Evolutionary conservation across 2,888 invertebrate genomes (phyloP).

Genomic region (Drosophila formosana): DNA sequence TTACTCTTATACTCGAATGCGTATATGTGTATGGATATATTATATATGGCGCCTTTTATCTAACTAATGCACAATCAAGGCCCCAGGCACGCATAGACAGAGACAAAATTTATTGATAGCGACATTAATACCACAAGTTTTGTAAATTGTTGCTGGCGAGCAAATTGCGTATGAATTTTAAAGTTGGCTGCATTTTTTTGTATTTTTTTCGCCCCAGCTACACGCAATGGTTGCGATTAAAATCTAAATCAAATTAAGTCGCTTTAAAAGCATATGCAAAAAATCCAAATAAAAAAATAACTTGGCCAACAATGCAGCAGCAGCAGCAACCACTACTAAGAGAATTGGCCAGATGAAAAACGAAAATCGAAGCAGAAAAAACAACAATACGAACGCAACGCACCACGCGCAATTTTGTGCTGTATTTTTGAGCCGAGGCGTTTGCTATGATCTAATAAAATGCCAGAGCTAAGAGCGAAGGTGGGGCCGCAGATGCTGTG

Average conservation of each 20-base stretch:
- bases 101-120: slow-evolving; percentile 77
- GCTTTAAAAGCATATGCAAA: slow-evolving; percentile 80
- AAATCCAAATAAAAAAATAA: slow-evolving; percentile 33
- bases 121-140: slow-evolving; percentile 73
- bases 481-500: slow-evolving; percentile 57
- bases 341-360: slow-evolving; percentile 39
- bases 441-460: slow-evolving; percentile 78
- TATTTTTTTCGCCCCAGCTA: slow-evolving; percentile 35
- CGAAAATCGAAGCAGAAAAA: not conserved
- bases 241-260: slow-evolving; percentile 81
- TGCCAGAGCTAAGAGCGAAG: slow-evolving; percentile 55
- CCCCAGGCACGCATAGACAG: slow-evolving; percentile 57
- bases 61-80: slow-evolving; percentile 78
- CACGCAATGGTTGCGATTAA: slow-evolving; percentile 79
- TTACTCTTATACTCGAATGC: slow-evolving; percentile 36
- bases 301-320: slow-evolving; percentile 67
- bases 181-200: slow-evolving; percentile 46
- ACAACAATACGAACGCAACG: slow-evolving; percentile 23
- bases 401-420: slow-evolving; percentile 62
- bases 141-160: slow-evolving; percentile 41
- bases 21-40: slow-evolving; percentile 14
- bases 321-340: slow-evolving; percentile 10
- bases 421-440: slow-evolving; percentile 61
- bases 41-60: slow-evolving; percentile 63
- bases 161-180: slow-evolving; percentile 67